These are phyloP conservation scores for Vulpes vulpes DNA, from an alignment of 2,113 vertebrate genomes.

Conservation along the genomic window DNA sequence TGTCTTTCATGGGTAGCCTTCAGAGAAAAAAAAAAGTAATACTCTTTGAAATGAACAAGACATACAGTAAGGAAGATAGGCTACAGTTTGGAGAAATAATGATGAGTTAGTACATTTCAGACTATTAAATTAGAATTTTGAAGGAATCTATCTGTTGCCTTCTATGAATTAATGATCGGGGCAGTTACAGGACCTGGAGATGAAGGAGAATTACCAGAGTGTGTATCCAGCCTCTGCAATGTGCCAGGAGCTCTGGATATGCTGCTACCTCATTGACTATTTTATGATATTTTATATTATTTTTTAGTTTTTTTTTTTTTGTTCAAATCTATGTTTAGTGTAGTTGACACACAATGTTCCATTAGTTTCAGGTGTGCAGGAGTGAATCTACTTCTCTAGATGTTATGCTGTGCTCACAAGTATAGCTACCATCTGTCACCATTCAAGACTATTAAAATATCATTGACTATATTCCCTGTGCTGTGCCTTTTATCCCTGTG, in stretches of 20 bases:
- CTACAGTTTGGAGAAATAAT: not conserved
- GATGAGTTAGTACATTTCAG: not conserved
- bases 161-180: not conserved
- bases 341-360: not conserved
- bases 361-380: not conserved
- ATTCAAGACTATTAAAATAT: not conserved
- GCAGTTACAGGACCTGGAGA: not conserved
- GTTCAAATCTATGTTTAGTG: not conserved
- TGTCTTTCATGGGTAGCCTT: not conserved
- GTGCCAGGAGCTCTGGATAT: not conserved
- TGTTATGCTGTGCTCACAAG: not conserved
- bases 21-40: not conserved
- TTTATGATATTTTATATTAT: not conserved
- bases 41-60: not conserved
- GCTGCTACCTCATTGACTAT: not conserved
- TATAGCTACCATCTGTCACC: not conserved
- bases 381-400: not conserved
- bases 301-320: not conserved
- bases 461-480: not conserved
- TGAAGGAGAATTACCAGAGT: not conserved
- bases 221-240: not conserved
- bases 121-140: slow-evolving; percentile 34
- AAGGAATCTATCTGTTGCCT: not conserved
- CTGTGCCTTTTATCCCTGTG: not conserved
- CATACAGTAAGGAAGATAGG: not conserved